phyloP scores from a whole-genome alignment of 2,797 vertebrate genomes.

The Hephaestus fuliginosus region DNA sequence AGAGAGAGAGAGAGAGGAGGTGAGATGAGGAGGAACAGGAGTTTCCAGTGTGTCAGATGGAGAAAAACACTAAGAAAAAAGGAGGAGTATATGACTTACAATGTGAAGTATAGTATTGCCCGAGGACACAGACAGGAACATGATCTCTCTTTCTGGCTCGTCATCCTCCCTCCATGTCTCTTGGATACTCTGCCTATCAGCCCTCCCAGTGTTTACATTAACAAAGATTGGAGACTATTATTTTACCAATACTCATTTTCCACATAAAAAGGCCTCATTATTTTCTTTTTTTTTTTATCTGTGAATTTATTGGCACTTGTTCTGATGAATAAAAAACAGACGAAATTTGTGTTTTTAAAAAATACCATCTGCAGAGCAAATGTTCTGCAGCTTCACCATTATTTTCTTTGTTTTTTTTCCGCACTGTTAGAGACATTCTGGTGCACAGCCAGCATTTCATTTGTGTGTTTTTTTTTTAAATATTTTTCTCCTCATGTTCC shows the following conservation, averaged over 20 bases:
- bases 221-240: neutral
- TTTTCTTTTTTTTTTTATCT: neutral
- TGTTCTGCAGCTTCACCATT: neutral
- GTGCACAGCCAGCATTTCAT: neutral
- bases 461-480: too few relatives aligned
- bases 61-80: slow-evolving; percentile 28
- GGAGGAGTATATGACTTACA: slow-evolving; percentile 41
- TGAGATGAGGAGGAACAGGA: slow-evolving; percentile 60
- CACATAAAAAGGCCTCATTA: neutral
- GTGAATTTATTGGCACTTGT: neutral
- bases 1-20: slow-evolving; percentile 6
- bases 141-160: slow-evolving; percentile 39
- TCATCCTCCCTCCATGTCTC: neutral
- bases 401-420: too few relatives aligned
- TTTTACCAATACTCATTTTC: neutral
- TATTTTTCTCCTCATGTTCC: too few relatives aligned
- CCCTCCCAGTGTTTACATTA: slow-evolving; percentile 6
- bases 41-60: slow-evolving; percentile 66
- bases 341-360: neutral
- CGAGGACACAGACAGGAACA: slow-evolving; percentile 70
- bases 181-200: neutral
- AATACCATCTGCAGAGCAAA: neutral
- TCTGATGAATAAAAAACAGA: neutral
- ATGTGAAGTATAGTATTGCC: slow-evolving; percentile 52
- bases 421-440: neutral